Conservation (phyloP, 2,888 invertebrate species). For the Pollenia amentaria region DNA sequence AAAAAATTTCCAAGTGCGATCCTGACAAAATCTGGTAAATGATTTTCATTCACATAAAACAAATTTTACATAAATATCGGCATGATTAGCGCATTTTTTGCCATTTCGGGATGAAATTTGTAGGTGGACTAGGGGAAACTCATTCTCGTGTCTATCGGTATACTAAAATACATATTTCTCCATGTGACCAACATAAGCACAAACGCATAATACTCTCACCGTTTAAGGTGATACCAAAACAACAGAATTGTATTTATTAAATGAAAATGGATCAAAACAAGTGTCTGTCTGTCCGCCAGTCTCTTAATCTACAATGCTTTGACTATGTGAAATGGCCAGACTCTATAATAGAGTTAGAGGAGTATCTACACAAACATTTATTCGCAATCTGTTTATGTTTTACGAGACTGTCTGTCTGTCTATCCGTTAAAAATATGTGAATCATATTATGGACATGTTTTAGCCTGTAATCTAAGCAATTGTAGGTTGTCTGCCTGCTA, state of each 20-base stretch:
- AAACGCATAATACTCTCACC: no score
- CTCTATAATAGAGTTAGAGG: slow-evolving; percentile 21
- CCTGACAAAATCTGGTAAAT: no score
- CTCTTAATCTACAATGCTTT: background rate
- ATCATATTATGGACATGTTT: slow-evolving; percentile 33
- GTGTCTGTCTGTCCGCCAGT: slow-evolving; percentile 8
- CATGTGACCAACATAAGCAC: no score
- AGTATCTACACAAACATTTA: slow-evolving; percentile 15
- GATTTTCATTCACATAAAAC: no score
- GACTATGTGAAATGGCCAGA: slow-evolving; percentile 16
- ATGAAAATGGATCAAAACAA: slow-evolving; percentile 64
- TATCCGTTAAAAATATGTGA: background rate
- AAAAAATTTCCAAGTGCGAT: no score
- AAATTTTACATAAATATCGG: no score
- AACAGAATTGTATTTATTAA: slow-evolving; percentile 39
- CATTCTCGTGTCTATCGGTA: no score
- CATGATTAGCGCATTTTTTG: no score
- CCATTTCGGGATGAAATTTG: no score
- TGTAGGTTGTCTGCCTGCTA: slow-evolving; percentile 1
- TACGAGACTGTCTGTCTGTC: slow-evolving; percentile 14
- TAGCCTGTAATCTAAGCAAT: slow-evolving; percentile 7
- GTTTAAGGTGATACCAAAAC: slow-evolving; percentile 3
- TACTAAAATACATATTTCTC: no score
- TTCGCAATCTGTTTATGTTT: slow-evolving; percentile 1
- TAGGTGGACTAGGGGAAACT: no score